Base-by-base conservation (phyloP, 2,888 invertebrate species). In the Folsomia manolachei region DNA sequence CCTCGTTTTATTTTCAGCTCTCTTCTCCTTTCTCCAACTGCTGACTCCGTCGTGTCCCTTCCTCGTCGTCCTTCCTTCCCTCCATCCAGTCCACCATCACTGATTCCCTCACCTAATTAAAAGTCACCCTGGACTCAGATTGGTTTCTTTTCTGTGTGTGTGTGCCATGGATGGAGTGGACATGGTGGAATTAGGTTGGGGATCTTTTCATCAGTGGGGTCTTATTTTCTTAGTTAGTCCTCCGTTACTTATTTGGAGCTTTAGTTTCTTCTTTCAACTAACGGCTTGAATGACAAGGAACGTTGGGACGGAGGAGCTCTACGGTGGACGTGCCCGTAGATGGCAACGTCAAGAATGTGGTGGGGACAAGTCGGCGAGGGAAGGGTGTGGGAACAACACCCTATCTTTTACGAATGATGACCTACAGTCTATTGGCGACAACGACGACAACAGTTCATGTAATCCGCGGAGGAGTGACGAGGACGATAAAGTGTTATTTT, bases 231-330 rank as follows among this genome's bases (percentile, higher is more conserved):
- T n/a, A n/a, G n/a, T n/a, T n/a, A n/a, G n/a, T n/a, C n/a, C n/a
- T n/a, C n/a, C n/a, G n/a, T n/a, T n/a, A n/a, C n/a, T 39, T 39
- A 9, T 39, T 39, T 39, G 39, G 39, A 39, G 14, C n/a, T n/a
- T n/a, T 39, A 4, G 14, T 39, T 39, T 39, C 39, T 9, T 39
- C 14, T 4, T 39, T 39, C 39, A 4, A 39, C 39, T 14, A 39
- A 9, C 39, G 39, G 39, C 64, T 64, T 64, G 64, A 64, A 64
- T 64, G 64, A 64, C 27, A 64, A 64, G 64, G 27, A 27, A 64
- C n/a, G 27, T 63, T 64, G 14, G 14, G 39, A 64, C 14, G 7
- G n/a, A 26, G 24, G 64, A 60, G 60, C 23, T 14, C 9, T 60
- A 60, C 64, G 39, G 39, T 9, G 39, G 39, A n/a, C n/a, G n/a